These are phyloP conservation scores for Aurelia sp. DNA, from an alignment of 30 jellyfish, hydroid and myxozoan species.

Conservation along the genomic window DNA sequence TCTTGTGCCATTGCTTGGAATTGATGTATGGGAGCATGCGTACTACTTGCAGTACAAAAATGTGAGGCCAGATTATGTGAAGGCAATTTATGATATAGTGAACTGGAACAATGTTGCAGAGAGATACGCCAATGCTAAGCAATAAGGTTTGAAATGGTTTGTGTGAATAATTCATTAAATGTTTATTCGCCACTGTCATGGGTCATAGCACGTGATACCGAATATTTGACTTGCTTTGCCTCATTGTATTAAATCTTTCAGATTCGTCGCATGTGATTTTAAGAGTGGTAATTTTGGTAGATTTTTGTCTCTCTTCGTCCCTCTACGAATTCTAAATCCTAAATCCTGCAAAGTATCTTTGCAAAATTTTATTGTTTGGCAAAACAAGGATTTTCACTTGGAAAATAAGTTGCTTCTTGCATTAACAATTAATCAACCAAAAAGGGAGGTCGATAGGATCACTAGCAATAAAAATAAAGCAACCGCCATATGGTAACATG, in stretches of 20 bases:
- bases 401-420: too few species aligned
- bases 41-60: constrained; percentile 98
- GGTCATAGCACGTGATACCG: background rate
- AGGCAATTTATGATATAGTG: constrained; percentile 87
- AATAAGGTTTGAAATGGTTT: constrained; percentile 8
- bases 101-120: constrained; percentile 98
- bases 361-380: too few species aligned
- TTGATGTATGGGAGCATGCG: constrained; percentile 99
- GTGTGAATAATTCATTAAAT: too few species aligned
- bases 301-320: too few species aligned
- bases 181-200: background rate
- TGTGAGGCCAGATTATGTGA: constrained; percentile 98
- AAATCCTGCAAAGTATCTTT: too few species aligned
- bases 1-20: constrained; percentile 96
- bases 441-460: background rate
- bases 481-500: background rate
- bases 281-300: too few species aligned
- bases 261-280: background rate
- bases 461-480: background rate
- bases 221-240: background rate
- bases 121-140: constrained; percentile 70
- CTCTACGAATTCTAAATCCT: too few species aligned
- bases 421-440: background rate
- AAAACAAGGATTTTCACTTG: too few species aligned
- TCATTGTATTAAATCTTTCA: background rate